Evolutionary conservation across 2,797 vertebrate genomes (phyloP).

Genomic region (Huso huso): DNA sequence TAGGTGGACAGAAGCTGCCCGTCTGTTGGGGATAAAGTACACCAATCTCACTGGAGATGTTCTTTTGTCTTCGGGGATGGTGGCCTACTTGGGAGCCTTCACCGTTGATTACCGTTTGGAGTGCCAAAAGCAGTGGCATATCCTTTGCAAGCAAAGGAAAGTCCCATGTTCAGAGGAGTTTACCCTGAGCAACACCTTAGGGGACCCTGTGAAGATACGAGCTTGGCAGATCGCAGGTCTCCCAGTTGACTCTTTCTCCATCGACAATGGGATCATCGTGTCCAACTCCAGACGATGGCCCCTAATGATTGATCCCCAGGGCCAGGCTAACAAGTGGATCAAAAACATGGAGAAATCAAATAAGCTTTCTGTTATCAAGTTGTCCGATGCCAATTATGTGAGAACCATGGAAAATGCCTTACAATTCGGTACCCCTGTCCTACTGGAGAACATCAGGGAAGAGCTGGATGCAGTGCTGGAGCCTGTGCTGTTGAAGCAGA

Average conservation of each 20-base stretch:
- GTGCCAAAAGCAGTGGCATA: slow-evolving; percentile 74
- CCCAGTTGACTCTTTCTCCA: slow-evolving; percentile 84
- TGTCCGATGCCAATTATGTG: slow-evolving; percentile 74
- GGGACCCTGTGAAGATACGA: slow-evolving; percentile 78
- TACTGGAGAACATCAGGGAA: slow-evolving; percentile 82
- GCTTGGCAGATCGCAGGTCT: slow-evolving; percentile 85
- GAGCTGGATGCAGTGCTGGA: slow-evolving; percentile 85
- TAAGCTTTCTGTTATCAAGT: slow-evolving; percentile 76
- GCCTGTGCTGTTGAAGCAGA: slow-evolving; percentile 80
- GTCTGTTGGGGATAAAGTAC: slow-evolving; percentile 62
- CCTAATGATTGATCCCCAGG: slow-evolving; percentile 91
- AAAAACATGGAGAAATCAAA: slow-evolving; percentile 89
- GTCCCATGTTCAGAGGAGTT: slow-evolving; percentile 77
- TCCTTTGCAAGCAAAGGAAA: slow-evolving; percentile 62
- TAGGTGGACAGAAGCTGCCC: slow-evolving; percentile 81
- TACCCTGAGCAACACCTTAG: slow-evolving; percentile 71
- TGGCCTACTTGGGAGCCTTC: slow-evolving; percentile 87
- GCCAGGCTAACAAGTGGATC: slow-evolving; percentile 91
- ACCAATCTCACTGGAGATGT: slow-evolving; percentile 81
- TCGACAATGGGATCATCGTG: slow-evolving; percentile 86
- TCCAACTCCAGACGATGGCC: slow-evolving; percentile 86
- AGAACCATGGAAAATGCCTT: slow-evolving; percentile 77
- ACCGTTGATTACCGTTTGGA: slow-evolving; percentile 73
- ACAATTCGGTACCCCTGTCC: slow-evolving; percentile 79
- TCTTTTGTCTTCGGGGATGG: slow-evolving; percentile 75